These are phyloP conservation scores for Bovichtus variegatus DNA, from an alignment of 2,797 vertebrate species.

Conservation along the genomic window DNA sequence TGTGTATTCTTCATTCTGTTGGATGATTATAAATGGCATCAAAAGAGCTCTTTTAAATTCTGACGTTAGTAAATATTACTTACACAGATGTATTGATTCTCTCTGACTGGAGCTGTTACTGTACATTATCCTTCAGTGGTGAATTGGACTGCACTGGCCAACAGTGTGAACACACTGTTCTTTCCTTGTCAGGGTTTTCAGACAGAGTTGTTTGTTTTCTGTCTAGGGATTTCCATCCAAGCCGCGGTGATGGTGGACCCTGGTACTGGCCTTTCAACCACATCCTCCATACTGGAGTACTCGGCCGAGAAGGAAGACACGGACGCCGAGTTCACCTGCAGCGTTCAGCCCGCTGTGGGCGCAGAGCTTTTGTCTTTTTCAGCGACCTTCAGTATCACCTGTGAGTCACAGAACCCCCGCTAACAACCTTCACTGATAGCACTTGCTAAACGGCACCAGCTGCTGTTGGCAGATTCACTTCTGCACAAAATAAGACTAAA, in stretches of 20 bases:
- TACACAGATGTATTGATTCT: conserved; percentile 10
- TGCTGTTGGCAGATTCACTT: background rate
- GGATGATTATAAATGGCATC: conserved; percentile 15
- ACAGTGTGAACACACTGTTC: conserved; percentile 2
- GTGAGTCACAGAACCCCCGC: conserved; percentile 85
- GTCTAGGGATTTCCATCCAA: conserved; percentile 73
- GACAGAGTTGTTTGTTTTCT: conserved; percentile 40
- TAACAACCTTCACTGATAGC: background rate
- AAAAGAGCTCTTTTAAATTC: background rate
- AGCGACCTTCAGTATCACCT: conserved; percentile 89
- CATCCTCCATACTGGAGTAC: conserved; percentile 89
- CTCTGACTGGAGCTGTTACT: background rate
- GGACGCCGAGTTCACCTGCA: conserved; percentile 89
- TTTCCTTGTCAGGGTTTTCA: conserved; percentile 35
- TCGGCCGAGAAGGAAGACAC: conserved; percentile 90
- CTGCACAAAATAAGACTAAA: background rate
- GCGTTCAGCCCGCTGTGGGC: conserved; percentile 77
- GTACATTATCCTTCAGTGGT: conserved; percentile 28
- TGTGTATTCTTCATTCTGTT: conserved; percentile 67
- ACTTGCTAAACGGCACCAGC: conserved; percentile 1
- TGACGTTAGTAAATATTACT: conserved; percentile 34
- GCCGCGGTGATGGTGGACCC: conserved; percentile 76
- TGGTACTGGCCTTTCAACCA: conserved; percentile 86
- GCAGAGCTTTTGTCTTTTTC: conserved; percentile 80
- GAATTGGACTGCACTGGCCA: background rate